Evolutionary conservation across 2,113 vertebrate genomes (phyloP).

Genomic region (Ctenodactylus gundi): DNA sequence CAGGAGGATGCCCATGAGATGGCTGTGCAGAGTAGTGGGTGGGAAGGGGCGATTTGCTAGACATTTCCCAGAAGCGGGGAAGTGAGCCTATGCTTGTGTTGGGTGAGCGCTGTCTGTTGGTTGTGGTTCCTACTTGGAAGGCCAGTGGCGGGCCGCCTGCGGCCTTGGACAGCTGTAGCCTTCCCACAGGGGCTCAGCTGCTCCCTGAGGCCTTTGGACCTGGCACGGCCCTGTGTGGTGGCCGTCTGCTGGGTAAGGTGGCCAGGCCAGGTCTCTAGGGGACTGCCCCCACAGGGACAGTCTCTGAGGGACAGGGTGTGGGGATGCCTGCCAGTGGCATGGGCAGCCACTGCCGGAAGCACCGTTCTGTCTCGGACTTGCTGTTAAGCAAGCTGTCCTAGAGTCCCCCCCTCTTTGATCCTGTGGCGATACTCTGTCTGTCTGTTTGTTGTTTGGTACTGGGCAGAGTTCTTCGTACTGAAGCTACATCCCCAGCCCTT

Average conservation of each 20-base stretch:
- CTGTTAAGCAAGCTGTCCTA: too few relatives aligned
- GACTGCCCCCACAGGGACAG: background rate
- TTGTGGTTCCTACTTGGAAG: background rate
- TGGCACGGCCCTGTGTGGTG: background rate
- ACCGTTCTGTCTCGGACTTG: background rate
- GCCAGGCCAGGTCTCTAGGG: too few relatives aligned
- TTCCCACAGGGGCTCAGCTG: background rate
- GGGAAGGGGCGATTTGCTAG: background rate
- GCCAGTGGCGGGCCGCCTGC: background rate
- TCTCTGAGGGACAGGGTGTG: too few relatives aligned
- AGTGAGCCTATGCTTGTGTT: too few relatives aligned
- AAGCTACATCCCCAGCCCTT: too few relatives aligned
- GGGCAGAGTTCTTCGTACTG: too few relatives aligned
- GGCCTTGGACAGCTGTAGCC: too few relatives aligned
- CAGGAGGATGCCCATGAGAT: background rate
- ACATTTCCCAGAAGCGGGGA: background rate
- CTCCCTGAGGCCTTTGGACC: background rate
- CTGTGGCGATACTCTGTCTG: too few relatives aligned
- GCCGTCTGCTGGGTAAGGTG: background rate
- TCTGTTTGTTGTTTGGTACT: too few relatives aligned
- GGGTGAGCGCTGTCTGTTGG: background rate
- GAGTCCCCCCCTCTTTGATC: too few relatives aligned
- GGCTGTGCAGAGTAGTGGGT: background rate
- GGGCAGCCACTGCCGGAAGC: background rate
- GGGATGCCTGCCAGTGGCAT: background rate